phyloP scores from a whole-genome alignment of 2,797 vertebrate species.

The Vipera latastei region DNA sequence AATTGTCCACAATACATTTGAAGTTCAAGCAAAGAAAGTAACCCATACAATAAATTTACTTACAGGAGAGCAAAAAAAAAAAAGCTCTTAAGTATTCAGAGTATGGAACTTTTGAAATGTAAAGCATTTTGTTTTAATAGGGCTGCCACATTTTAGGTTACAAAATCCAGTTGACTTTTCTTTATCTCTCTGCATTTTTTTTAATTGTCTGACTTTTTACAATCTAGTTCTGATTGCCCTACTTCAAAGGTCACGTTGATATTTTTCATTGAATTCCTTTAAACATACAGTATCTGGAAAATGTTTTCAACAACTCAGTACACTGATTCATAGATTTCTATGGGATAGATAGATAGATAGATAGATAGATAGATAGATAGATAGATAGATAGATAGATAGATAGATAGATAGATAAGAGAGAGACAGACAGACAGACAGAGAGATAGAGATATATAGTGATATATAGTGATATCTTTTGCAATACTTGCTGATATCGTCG shows the following conservation, averaged over 20 bases:
- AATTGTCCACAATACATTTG: background rate
- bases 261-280: background rate
- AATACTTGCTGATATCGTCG: too few species aligned
- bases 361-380: too few species aligned
- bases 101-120: background rate
- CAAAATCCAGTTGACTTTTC: background rate
- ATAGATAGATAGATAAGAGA: too few species aligned
- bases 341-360: too few species aligned
- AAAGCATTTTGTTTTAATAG: background rate
- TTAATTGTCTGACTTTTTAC: background rate
- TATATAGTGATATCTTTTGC: background rate
- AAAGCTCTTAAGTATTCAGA: background rate
- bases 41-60: background rate
- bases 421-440: too few species aligned
- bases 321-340: background rate
- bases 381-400: too few species aligned
- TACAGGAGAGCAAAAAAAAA: background rate
- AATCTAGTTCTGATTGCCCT: background rate
- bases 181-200: background rate
- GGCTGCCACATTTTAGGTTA: background rate
- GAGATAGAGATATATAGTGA: too few species aligned
- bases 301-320: background rate
- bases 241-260: background rate
- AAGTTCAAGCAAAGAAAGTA: background rate
- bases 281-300: background rate